Base-by-base conservation (phyloP, 1,140 invertebrate genomes). In the Nymphalis io region DNA sequence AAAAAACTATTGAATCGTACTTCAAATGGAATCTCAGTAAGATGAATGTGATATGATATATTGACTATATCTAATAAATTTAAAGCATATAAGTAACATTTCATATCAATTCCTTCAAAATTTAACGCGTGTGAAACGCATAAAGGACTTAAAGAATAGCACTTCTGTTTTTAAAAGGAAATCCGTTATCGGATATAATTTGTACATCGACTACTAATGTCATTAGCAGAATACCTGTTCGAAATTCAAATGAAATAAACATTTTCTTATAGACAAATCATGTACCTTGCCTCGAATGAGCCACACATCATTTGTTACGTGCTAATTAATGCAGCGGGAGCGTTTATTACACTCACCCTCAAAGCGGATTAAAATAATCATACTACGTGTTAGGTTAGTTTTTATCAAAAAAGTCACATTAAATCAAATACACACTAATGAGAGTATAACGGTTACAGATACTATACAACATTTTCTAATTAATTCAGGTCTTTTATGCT, bases 251-350 rank as follows among this genome's bases (percentile, higher is more conserved):
- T 55, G 12, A 55, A 55, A 27, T n/a, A n/a, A 53, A 21, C 48
- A 51, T 51, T 27, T 55, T 21, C 51, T 55, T 55, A 23, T 55
- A 23, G 51, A 55, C 23, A 55, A 15, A 55, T 20, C 46, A 55
- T 6, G 51, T 27, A 33, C 51, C 51, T 55, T 55, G 18, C 20
- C 48, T 27, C 13, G 51, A 27, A 27, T 27, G 18, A 21, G 51
- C 20, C 21, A 55, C 51, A 33, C 23, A 27, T 55, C 51, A 55
- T 55, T 55, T 55, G 27, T 55, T 21, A 55, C 51, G 51, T 55
- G 27, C 51, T 55, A 33, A 55, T 55, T 55, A 55, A 55, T 55
- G 23, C 51, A 55, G 21, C 23, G 51, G 20, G 23, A 23, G 23
- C 23, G 15, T 27, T 55, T 55, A 55, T 55, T 55, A 55, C 51